Percentiles rank a stretch among this genome's conserved stretches.
Conservation (phyloP, 2,797 vertebrate species). For the Orientallactaga sibirica region DNA sequence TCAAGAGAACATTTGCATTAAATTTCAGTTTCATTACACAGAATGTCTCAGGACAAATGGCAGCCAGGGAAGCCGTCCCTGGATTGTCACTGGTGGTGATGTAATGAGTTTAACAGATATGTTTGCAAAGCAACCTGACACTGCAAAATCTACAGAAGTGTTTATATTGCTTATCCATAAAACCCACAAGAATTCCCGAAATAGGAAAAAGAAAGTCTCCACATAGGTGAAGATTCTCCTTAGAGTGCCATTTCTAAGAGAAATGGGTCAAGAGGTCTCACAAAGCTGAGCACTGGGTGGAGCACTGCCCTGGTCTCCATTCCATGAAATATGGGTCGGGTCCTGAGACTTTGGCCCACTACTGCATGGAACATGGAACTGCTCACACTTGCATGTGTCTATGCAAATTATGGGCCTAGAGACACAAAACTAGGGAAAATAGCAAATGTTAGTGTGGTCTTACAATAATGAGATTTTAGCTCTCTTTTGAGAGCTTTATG, state of each 20-base stretch:
- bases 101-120: too few species aligned
- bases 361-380: neutral
- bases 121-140: too few species aligned
- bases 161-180: accelerated
- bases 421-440: accelerated
- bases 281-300: accelerated
- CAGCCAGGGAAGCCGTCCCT: accelerated
- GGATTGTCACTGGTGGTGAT: accelerated
- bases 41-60: neutral
- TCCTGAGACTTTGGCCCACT: accelerated
- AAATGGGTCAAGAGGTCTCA: neutral
- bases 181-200: neutral
- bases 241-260: neutral
- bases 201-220: neutral
- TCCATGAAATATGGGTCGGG: accelerated
- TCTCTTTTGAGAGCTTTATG: neutral
- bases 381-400: accelerated
- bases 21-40: too few species aligned
- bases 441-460: accelerated
- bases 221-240: too few species aligned
- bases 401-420: accelerated
- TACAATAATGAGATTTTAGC: accelerated
- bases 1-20: too few species aligned
- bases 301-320: accelerated
- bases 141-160: too few species aligned